These are phyloP conservation scores for Drosophila hydei DNA, from an alignment of 1,140 invertebrate genomes.

Conservation along the genomic window DNA sequence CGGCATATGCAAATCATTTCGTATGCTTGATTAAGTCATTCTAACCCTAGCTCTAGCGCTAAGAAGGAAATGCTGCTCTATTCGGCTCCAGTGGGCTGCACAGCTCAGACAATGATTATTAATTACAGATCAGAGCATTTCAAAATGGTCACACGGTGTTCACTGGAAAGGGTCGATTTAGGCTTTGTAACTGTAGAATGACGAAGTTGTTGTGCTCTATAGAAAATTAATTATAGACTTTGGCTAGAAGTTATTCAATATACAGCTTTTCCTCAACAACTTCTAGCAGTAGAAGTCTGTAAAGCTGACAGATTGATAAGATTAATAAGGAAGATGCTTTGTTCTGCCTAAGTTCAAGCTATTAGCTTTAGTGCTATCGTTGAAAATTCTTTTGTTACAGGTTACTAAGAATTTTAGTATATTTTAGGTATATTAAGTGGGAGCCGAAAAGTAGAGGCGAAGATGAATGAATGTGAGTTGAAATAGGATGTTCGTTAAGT, in stretches of 20 bases:
- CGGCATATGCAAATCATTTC: constrained; percentile 45
- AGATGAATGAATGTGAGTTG: no score
- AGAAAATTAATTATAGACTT: constrained; percentile 7
- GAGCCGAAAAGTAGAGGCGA: no score
- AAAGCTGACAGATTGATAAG: constrained; percentile 6
- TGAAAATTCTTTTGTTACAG: not conserved
- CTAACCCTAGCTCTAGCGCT: constrained; percentile 1
- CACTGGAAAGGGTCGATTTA: not conserved
- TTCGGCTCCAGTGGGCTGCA: constrained; percentile 20
- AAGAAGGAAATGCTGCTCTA: constrained; percentile 31
- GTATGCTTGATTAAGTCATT: constrained; percentile 41
- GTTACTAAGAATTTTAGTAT: not conserved
- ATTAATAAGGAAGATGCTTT: not conserved
- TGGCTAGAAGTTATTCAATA: not conserved
- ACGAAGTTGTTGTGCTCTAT: not conserved
- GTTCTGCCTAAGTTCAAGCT: not conserved
- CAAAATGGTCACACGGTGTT: constrained; percentile 15
- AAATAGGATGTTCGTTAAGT: no score
- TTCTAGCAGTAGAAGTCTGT: not conserved
- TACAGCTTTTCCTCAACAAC: not conserved
- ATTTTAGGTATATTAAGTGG: no score
- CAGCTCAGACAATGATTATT: constrained; percentile 42
- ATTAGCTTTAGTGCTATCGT: not conserved
- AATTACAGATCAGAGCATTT: constrained; percentile 35
- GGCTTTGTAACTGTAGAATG: not conserved